Evolutionary conservation across 1,140 invertebrate species (phyloP).

Genomic region (Drosophila serrata): DNA sequence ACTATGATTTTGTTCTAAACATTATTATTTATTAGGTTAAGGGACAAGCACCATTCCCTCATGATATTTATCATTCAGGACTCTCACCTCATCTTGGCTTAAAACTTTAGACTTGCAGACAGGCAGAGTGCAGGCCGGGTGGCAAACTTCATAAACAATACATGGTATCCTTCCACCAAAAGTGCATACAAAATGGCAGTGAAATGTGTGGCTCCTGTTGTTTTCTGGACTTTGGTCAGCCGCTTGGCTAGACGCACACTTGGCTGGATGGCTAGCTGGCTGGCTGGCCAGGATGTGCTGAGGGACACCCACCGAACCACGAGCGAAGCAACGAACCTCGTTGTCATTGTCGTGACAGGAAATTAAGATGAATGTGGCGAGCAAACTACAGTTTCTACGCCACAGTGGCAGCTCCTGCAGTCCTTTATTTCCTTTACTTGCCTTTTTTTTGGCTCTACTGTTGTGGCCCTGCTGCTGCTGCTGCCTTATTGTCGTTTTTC

Average conservation of each 20-base stretch:
- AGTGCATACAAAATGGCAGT: constrained; percentile 33
- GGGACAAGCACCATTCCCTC: neutral
- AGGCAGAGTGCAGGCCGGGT: neutral
- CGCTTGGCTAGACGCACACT: constrained; percentile 57
- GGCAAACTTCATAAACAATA: constrained; percentile 27
- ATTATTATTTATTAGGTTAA: neutral
- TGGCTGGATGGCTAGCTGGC: constrained; percentile 36
- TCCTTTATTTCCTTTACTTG: constrained; percentile 20
- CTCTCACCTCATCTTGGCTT: neutral
- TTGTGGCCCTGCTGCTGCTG: constrained; percentile 34
- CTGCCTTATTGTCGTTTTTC: constrained; percentile 50
- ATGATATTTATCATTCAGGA: constrained; percentile 9
- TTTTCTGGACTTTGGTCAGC: constrained; percentile 40
- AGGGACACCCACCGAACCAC: constrained; percentile 25
- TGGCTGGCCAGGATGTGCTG: constrained; percentile 13
- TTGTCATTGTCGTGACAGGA: constrained; percentile 83
- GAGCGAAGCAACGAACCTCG: constrained; percentile 59
- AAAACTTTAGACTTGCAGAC: neutral
- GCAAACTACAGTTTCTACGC: constrained; percentile 72
- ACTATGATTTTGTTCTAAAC: neutral
- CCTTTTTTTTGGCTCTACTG: constrained; percentile 32
- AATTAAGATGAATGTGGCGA: constrained; percentile 84
- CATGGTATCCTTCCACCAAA: constrained; percentile 32
- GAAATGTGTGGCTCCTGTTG: constrained; percentile 54
- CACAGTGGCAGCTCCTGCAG: constrained; percentile 20